Percentiles rank a stretch among this genome's conserved stretches.
These are phyloP conservation scores for cattle (Bos taurus) DNA, from an alignment of 2,113 vertebrate species.

Conservation along the genomic window ARS-UCD2.0 NC_037334.1:93410001-93410500, in stretches of 20 bases:
- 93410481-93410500: neutral
- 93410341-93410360: neutral
- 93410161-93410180: neutral
- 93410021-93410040: neutral
- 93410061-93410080: neutral
- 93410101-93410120: neutral
- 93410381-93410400: neutral
- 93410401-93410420: neutral
- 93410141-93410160: neutral
- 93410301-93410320: neutral
- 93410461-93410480: neutral
- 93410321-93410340: neutral
- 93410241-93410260: constrained; percentile 3
- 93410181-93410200: neutral
- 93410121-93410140: neutral
- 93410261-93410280: neutral
- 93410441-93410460: neutral
- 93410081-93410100: neutral
- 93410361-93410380: neutral
- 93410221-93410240: neutral
- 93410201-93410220: neutral
- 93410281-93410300: neutral
- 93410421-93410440: neutral
- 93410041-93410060: neutral
- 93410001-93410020: neutral